These are phyloP conservation scores for Chrysolina haemoptera DNA, from an alignment of 2,888 invertebrate genomes.

Conservation along the genomic window DNA sequence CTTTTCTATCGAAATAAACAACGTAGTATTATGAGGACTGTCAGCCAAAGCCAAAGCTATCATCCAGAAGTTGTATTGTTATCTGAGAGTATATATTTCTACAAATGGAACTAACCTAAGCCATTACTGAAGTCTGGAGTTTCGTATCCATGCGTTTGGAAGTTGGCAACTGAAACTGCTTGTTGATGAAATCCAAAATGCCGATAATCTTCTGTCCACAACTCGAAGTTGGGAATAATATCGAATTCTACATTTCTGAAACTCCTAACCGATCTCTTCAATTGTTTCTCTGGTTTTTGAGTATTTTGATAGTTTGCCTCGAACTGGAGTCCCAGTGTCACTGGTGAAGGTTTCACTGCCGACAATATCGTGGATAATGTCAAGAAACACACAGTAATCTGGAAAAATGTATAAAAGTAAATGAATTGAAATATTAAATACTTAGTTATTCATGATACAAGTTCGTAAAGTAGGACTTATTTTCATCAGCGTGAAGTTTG, in stretches of 20 bases:
- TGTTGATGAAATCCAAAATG: constrained; percentile 12
- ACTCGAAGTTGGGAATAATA: constrained; percentile 14
- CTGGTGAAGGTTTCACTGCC: background rate
- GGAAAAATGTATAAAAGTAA: background rate
- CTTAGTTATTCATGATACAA: too few species aligned
- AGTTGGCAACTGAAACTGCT: background rate
- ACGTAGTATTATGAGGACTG: too few species aligned
- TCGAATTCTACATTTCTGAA: constrained; percentile 18
- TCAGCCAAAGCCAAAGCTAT: too few species aligned
- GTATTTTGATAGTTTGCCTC: background rate
- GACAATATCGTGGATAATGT: background rate
- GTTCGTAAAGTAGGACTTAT: too few species aligned
- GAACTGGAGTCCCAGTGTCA: background rate
- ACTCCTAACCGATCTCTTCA: background rate
- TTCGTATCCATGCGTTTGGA: constrained; percentile 59
- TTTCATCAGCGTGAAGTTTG: too few species aligned
- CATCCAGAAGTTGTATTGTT: too few species aligned
- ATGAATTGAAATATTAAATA: background rate
- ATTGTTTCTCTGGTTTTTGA: background rate
- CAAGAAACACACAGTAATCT: background rate
- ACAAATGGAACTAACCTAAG: background rate
- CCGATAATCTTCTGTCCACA: constrained; percentile 28
- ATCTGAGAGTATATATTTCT: background rate
- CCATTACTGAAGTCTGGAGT: constrained; percentile 69
- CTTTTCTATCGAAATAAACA: too few species aligned